These are phyloP conservation scores for Argynnis bischoffii DNA, from an alignment of 2,888 invertebrate species.

Conservation along the genomic window DNA sequence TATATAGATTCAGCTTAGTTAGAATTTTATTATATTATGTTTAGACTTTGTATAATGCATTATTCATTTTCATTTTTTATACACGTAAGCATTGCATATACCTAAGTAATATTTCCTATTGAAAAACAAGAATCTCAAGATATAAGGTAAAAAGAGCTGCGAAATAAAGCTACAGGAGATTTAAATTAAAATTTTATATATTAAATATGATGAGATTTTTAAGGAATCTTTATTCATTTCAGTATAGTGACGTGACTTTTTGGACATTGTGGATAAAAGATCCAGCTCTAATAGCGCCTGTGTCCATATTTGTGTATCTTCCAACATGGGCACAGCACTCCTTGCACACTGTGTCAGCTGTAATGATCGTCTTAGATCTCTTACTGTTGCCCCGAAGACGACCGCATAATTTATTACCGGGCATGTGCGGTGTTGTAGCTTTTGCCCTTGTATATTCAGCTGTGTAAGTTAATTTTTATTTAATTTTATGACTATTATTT, in stretches of 20 bases:
- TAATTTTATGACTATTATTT: no score
- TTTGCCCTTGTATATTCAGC: constrained; percentile 45
- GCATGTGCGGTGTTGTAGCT: constrained; percentile 40
- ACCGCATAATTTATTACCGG: constrained; percentile 45
- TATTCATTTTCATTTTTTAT: no score
- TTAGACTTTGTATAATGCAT: no score
- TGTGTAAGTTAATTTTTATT: constrained; percentile 48
- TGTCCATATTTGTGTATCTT: constrained; percentile 48
- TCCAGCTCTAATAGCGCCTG: constrained; percentile 47
- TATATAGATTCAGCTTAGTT: no score
- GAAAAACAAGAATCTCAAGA: no score
- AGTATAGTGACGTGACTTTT: constrained; percentile 52
- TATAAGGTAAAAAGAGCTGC: no score
- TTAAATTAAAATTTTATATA: no score
- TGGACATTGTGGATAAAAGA: constrained; percentile 51
- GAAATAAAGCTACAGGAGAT: no score
- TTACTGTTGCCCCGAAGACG: constrained; percentile 51
- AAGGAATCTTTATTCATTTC: constrained; percentile 34
- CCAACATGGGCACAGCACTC: constrained; percentile 57
- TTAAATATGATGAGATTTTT: no score
- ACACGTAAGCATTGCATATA: no score
- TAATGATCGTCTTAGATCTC: constrained; percentile 48
- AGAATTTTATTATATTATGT: no score
- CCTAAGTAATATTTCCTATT: no score
- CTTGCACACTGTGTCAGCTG: constrained; percentile 52